Percentiles rank a stretch among this genome's conserved stretches.
Conservation (phyloP, 2,113 vertebrate genomes). For the Theristicus caerulescens region DNA sequence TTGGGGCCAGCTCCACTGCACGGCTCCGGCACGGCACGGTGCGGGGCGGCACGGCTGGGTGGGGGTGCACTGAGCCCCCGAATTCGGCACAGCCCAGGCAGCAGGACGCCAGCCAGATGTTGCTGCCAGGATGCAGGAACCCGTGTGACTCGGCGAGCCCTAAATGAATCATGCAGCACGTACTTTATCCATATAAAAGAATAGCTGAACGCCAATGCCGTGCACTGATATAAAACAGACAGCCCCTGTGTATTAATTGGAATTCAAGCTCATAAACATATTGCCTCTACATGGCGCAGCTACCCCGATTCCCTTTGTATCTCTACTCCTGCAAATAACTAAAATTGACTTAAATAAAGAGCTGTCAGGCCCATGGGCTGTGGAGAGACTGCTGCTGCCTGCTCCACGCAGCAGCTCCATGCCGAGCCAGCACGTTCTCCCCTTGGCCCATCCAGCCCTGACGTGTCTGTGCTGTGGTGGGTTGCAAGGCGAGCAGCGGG, state of each 20-base stretch:
- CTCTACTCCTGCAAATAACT: not conserved
- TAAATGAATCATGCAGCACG: not conserved
- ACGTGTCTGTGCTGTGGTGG: rapidly evolving
- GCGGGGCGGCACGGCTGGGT: not conserved
- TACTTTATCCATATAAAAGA: not conserved
- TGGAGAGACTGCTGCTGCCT: not conserved
- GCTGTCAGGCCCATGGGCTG: not conserved
- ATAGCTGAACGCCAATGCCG: rapidly evolving
- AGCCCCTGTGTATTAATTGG: not conserved
- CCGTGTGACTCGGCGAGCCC: not conserved
- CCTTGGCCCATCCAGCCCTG: not conserved
- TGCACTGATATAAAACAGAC: not conserved
- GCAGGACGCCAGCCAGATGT: not conserved
- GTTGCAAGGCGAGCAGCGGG: not conserved
- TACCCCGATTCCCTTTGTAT: rapidly evolving
- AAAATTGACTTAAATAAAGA: not conserved
- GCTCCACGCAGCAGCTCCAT: not conserved
- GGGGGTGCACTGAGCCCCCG: rapidly evolving
- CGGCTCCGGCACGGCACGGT: rapidly evolving
- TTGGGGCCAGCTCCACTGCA: not conserved
- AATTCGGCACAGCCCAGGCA: rapidly evolving
- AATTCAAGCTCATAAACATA: not conserved
- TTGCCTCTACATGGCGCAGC: rapidly evolving
- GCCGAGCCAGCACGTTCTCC: not conserved
- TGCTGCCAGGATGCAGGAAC: not conserved